Percentiles rank a stretch among this genome's conserved stretches.
These are phyloP conservation scores for Brachymystax lenok DNA, from an alignment of 2,797 vertebrate genomes.

Conservation along the genomic window DNA sequence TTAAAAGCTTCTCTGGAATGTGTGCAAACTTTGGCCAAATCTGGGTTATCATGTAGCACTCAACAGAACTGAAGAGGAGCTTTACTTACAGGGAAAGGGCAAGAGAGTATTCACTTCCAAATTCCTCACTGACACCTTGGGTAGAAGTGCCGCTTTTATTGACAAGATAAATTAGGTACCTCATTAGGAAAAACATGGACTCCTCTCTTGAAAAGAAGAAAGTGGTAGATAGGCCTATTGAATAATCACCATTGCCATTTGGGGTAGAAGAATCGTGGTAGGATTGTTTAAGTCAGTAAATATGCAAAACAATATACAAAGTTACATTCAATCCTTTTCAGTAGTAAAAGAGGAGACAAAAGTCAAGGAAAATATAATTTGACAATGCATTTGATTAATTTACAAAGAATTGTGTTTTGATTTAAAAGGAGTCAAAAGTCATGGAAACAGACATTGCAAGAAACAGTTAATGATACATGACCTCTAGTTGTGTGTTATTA, in stretches of 20 bases:
- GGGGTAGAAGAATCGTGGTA: background rate
- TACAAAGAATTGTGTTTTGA: background rate
- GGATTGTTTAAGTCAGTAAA: background rate
- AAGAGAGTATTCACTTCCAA: conserved; percentile 32
- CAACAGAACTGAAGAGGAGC: conserved; percentile 51
- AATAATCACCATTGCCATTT: conserved; percentile 8
- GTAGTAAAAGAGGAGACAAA: background rate
- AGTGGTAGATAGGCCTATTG: background rate
- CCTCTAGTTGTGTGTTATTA: background rate
- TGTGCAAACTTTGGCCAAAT: conserved; percentile 63
- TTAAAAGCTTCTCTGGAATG: conserved; percentile 65
- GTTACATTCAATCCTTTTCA: background rate
- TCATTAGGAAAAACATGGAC: conserved; percentile 28
- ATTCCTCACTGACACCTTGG: conserved; percentile 40
- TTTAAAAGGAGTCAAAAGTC: too few species aligned
- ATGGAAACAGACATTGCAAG: too few species aligned
- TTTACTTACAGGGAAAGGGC: conserved; percentile 8
- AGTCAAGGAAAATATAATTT: background rate
- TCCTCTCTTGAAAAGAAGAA: conserved; percentile 12
- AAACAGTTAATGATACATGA: background rate
- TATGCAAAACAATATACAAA: background rate
- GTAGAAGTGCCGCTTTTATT: conserved; percentile 35
- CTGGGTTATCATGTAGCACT: conserved; percentile 62
- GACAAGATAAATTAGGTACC: conserved; percentile 46
- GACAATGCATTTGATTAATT: background rate